phyloP scores from a whole-genome alignment of 2,888 invertebrate species.

The Hartigia nigra region DNA sequence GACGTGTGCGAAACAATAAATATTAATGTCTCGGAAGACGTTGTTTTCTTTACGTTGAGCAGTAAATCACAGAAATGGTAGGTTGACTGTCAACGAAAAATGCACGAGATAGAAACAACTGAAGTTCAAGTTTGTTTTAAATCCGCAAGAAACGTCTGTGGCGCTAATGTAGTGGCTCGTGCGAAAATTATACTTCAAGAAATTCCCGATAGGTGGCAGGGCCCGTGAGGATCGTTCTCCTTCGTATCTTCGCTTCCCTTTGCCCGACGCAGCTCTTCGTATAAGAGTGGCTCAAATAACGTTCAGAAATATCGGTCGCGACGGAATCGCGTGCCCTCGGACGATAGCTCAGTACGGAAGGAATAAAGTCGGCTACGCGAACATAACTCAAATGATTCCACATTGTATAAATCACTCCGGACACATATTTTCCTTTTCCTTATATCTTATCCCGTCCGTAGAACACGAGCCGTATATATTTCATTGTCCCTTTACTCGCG shows the following conservation, averaged over 20 bases:
- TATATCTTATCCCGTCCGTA: conserved; percentile 33
- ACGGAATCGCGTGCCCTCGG: conserved; percentile 8
- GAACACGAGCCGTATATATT: conserved; percentile 39
- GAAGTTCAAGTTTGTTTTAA: conserved; percentile 59
- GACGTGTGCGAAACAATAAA: conserved; percentile 60
- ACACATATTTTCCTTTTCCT: conserved; percentile 22
- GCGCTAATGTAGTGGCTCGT: not conserved
- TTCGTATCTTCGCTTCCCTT: not conserved
- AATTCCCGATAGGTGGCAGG: not conserved
- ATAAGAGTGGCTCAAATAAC: not conserved
- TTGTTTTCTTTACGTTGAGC: conserved; percentile 46
- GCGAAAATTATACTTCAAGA: not conserved
- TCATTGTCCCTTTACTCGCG: conserved; percentile 33
- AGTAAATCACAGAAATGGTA: conserved; percentile 60
- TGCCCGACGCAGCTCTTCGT: not conserved
- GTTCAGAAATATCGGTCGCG: not conserved
- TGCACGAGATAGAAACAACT: conserved; percentile 58
- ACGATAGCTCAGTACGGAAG: not conserved
- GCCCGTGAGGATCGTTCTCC: not conserved
- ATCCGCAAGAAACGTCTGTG: conserved; percentile 38
- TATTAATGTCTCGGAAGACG: conserved; percentile 61
- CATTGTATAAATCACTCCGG: conserved; percentile 23
- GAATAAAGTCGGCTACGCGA: conserved; percentile 9
- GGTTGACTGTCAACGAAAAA: conserved; percentile 64
- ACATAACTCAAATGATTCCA: conserved; percentile 11